These are phyloP conservation scores for Anguilla rostrata DNA, from an alignment of 2,113 vertebrate genomes.

Conservation along the genomic window DNA sequence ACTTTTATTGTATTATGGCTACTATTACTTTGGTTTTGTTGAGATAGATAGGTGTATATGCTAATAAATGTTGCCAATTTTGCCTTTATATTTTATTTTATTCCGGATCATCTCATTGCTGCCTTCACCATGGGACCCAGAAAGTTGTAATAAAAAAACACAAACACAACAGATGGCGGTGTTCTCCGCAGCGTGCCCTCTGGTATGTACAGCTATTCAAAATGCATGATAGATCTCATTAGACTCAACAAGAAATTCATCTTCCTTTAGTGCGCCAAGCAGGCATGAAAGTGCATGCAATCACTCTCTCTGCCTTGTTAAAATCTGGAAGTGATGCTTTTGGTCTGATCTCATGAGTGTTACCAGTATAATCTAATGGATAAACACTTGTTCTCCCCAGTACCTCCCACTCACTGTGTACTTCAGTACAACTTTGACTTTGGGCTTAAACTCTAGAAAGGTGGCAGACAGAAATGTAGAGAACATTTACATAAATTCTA, in stretches of 20 bases:
- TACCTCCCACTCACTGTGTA: neutral
- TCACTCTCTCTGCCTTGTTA: constrained; percentile 8
- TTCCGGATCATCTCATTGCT: neutral
- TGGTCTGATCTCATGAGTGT: neutral
- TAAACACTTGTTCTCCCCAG: neutral
- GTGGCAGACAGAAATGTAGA: no score
- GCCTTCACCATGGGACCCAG: neutral
- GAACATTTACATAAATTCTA: no score
- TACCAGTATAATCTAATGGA: neutral
- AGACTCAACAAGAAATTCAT: constrained; percentile 3
- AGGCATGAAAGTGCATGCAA: neutral
- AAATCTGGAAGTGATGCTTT: constrained; percentile 1
- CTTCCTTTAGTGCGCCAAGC: constrained; percentile 5
- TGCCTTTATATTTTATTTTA: neutral
- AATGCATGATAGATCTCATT: constrained; percentile 23
- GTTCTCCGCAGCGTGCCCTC: neutral
- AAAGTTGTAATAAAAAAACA: neutral
- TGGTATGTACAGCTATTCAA: neutral
- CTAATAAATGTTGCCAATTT: neutral
- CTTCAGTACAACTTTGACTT: neutral
- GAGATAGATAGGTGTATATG: neutral
- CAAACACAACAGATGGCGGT: neutral
- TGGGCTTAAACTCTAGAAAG: no score
- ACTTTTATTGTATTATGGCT: neutral
- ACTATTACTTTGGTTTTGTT: neutral